Evolutionary conservation across 2,113 vertebrate species (phyloP).

Genomic region (Pachypanchax playfairii): DNA sequence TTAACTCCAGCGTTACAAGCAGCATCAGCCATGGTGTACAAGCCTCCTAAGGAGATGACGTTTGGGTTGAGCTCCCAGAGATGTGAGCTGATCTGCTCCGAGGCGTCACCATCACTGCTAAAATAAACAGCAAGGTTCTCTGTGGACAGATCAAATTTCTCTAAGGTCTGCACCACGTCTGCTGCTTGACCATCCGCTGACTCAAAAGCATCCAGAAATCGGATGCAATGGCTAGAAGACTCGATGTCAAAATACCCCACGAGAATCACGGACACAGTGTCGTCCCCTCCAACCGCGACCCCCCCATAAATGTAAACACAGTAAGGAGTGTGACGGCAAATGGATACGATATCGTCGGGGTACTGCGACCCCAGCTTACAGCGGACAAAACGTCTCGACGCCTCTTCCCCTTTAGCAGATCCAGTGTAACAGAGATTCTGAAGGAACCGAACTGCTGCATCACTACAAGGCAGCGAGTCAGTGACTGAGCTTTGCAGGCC

Average conservation of each 20-base stretch:
- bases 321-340: constrained; percentile 72
- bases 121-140: constrained; percentile 68
- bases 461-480: constrained; percentile 43
- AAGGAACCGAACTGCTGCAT: constrained; percentile 66
- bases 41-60: constrained; percentile 52
- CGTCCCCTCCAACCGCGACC: constrained; percentile 38
- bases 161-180: constrained; percentile 55
- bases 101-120: constrained; percentile 32
- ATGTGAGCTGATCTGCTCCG: constrained; percentile 52
- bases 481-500: not conserved
- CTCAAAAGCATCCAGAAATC: constrained; percentile 72
- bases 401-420: constrained; percentile 16
- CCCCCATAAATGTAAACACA: constrained; percentile 73
- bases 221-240: constrained; percentile 49
- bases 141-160: constrained; percentile 66
- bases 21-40: constrained; percentile 64
- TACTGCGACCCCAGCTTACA: constrained; percentile 65
- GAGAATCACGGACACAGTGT: constrained; percentile 63
- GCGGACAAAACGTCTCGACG: constrained; percentile 34
- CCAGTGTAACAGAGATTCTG: constrained; percentile 46
- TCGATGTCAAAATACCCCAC: constrained; percentile 74
- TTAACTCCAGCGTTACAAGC: constrained; percentile 63
- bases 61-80: constrained; percentile 72
- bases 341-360: constrained; percentile 57
- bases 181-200: constrained; percentile 7